These are phyloP conservation scores for Chaetops frenatus DNA, from an alignment of 2,113 vertebrate species.

Conservation along the genomic window DNA sequence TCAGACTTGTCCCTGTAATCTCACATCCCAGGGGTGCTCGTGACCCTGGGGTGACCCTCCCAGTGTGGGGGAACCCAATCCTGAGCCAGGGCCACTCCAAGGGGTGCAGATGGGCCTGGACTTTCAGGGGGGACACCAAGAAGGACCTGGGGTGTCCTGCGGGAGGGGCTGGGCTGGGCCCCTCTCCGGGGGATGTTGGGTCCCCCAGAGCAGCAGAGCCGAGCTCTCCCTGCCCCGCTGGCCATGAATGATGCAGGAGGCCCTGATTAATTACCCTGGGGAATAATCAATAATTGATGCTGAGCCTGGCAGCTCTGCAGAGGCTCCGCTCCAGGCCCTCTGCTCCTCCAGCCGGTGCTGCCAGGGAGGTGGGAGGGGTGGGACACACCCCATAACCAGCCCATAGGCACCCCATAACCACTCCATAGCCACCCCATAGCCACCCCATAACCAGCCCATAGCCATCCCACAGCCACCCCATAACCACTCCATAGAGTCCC, in stretches of 20 bases:
- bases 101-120: background rate
- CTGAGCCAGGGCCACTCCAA: rapidly evolving
- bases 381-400: background rate
- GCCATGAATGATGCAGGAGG: background rate
- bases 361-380: background rate
- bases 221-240: rapidly evolving
- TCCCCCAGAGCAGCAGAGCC: rapidly evolving
- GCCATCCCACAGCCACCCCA: background rate
- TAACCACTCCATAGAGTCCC: background rate
- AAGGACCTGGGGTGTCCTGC: background rate
- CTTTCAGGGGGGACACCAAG: rapidly evolving
- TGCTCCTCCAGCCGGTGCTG: rapidly evolving
- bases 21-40: background rate
- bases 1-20: rapidly evolving
- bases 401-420: background rate
- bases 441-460: background rate
- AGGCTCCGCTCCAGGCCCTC: background rate
- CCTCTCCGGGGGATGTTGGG: rapidly evolving
- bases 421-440: background rate
- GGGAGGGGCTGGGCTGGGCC: background rate
- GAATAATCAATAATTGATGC: background rate
- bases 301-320: background rate
- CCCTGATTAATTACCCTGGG: background rate
- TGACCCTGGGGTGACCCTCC: background rate
- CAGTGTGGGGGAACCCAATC: background rate